phyloP scores from a whole-genome alignment of 2,113 vertebrate genomes.

The Noturus placidus region DNA sequence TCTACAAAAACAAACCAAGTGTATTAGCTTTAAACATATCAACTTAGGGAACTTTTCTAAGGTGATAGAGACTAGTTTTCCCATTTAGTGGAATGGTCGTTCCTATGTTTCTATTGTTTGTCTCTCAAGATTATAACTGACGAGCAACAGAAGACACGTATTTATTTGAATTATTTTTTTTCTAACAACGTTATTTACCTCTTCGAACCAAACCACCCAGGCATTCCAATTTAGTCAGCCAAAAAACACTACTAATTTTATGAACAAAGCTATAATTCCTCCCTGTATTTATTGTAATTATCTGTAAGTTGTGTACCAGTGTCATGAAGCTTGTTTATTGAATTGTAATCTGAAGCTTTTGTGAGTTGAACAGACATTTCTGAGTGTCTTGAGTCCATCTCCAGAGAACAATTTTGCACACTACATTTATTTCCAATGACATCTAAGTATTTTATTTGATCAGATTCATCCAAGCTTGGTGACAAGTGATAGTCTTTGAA shows the following conservation, averaged over 20 bases:
- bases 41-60: neutral
- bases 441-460: constrained; percentile 33
- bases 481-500: constrained; percentile 34
- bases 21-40: constrained; percentile 12
- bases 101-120: constrained; percentile 24
- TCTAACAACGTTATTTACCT: constrained; percentile 38
- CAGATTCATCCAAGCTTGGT: constrained; percentile 32
- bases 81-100: neutral
- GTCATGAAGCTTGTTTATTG: constrained; percentile 32
- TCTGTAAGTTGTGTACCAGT: constrained; percentile 31
- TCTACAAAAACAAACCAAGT: neutral
- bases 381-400: constrained; percentile 19
- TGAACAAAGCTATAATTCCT: constrained; percentile 14
- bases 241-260: constrained; percentile 55
- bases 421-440: constrained; percentile 18
- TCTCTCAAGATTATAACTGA: constrained; percentile 50
- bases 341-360: constrained; percentile 28
- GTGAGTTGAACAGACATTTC: constrained; percentile 19
- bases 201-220: constrained; percentile 36
- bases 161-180: constrained; percentile 48
- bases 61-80: constrained; percentile 5
- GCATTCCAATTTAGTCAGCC: constrained; percentile 53
- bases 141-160: constrained; percentile 50
- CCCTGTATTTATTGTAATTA: constrained; percentile 45
- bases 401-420: constrained; percentile 12